Evolutionary conservation across 2,797 vertebrate genomes (phyloP).

Genomic region (Mormyrops boulengeri): DNA sequence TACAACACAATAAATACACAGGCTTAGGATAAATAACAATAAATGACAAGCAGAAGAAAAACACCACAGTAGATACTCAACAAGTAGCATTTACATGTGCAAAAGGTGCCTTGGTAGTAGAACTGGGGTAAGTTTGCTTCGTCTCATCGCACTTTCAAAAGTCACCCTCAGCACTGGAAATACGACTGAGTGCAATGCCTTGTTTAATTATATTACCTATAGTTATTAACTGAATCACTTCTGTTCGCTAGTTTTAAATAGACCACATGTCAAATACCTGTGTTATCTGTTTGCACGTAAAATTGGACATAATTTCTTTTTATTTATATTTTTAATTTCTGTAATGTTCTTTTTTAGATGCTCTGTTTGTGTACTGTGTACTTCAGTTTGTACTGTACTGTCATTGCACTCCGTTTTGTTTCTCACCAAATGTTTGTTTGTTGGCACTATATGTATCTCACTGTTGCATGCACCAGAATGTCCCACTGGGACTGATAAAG

Average conservation of each 20-base stretch:
- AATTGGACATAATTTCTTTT: neutral
- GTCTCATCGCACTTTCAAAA: neutral
- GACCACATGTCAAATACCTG: neutral
- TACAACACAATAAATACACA: neutral
- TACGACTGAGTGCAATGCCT: neutral
- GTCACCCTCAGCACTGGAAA: neutral
- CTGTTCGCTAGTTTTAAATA: neutral
- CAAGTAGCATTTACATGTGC: neutral
- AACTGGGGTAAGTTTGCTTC: neutral
- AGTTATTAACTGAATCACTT: neutral
- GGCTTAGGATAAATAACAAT: neutral
- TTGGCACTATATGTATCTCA: neutral
- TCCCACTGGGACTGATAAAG: neutral
- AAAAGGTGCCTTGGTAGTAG: neutral
- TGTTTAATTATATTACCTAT: neutral
- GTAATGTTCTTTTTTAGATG: neutral
- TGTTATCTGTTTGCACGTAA: neutral
- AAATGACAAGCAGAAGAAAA: neutral
- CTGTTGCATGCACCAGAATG: neutral
- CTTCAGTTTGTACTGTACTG: neutral
- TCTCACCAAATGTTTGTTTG: neutral
- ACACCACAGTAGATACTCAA: neutral
- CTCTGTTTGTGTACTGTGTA: neutral
- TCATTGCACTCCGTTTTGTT: neutral
- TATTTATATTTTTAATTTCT: neutral